Percentiles rank a stretch among this genome's conserved stretches.
Evolutionary conservation across 2,888 invertebrate species (phyloP).

Genomic region (Gisinianus flammeolus): DNA sequence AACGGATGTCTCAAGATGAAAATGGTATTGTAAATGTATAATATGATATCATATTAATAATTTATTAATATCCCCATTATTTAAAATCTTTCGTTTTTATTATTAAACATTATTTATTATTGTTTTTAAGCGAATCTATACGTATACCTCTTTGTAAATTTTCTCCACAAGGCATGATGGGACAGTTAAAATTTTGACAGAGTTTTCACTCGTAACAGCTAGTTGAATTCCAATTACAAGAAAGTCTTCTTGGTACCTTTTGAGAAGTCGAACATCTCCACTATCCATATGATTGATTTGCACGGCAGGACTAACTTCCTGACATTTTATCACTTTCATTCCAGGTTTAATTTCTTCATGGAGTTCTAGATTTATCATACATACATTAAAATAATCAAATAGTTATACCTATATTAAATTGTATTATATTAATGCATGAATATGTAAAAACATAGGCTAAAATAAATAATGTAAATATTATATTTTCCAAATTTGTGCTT

Average conservation of each 20-base stretch:
- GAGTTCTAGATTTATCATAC: too few relatives aligned
- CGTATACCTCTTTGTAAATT: constrained; percentile 65
- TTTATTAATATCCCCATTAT: too few relatives aligned
- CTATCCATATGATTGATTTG: constrained; percentile 39
- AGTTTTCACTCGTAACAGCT: constrained; percentile 60
- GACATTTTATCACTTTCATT: background rate
- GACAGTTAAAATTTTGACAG: constrained; percentile 65
- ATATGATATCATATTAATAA: too few relatives aligned
- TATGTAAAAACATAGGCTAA: too few relatives aligned
- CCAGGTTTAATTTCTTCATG: constrained; percentile 7
- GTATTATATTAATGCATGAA: too few relatives aligned
- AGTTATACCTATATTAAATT: background rate
- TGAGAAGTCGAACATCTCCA: constrained; percentile 62
- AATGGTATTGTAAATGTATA: too few relatives aligned
- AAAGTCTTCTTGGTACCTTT: constrained; percentile 67
- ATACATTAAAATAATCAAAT: constrained; percentile 37
- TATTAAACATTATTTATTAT: background rate
- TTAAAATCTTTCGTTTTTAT: too few relatives aligned
- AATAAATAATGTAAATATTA: background rate
- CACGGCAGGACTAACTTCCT: constrained; percentile 40
- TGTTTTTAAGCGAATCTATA: background rate
- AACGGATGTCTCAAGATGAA: background rate
- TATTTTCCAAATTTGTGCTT: constrained; percentile 47
- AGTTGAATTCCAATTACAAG: constrained; percentile 68
- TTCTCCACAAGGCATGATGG: constrained; percentile 71